Percentiles rank a stretch among this genome's conserved stretches.
phyloP scores from a whole-genome alignment of 2,113 vertebrate species.

The Laticauda laticaudata region DNA sequence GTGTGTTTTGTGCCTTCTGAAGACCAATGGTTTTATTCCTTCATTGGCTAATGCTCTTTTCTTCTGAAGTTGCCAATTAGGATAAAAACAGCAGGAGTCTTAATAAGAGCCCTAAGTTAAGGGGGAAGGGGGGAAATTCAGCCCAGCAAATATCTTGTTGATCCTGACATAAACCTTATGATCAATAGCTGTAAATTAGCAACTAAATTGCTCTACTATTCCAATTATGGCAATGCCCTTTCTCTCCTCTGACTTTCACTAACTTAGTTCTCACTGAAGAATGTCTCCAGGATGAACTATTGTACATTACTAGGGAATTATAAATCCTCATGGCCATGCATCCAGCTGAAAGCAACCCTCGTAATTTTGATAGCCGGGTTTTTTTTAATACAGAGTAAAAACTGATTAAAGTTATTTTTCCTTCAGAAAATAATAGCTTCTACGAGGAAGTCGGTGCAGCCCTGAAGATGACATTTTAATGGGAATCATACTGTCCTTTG shows the following conservation, averaged over 20 bases:
- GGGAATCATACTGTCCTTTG: background rate
- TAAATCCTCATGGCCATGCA: background rate
- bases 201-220: slow-evolving; percentile 1
- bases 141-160: background rate
- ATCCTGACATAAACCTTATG: background rate
- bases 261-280: background rate
- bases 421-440: background rate
- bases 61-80: background rate
- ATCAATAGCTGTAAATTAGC: slow-evolving; percentile 21
- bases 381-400: background rate
- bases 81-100: background rate
- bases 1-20: background rate
- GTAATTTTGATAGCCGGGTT: background rate
- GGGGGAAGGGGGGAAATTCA: background rate
- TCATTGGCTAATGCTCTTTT: background rate
- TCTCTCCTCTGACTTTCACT: slow-evolving; percentile 13
- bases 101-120: background rate
- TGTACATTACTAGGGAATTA: background rate
- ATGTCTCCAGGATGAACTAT: background rate
- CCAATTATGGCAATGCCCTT: background rate
- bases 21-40: no score
- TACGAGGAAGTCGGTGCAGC: background rate
- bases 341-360: background rate
- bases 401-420: background rate
- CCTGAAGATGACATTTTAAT: background rate